phyloP scores from a whole-genome alignment of 2,113 vertebrate species.

The Cynocephalus volans region DNA sequence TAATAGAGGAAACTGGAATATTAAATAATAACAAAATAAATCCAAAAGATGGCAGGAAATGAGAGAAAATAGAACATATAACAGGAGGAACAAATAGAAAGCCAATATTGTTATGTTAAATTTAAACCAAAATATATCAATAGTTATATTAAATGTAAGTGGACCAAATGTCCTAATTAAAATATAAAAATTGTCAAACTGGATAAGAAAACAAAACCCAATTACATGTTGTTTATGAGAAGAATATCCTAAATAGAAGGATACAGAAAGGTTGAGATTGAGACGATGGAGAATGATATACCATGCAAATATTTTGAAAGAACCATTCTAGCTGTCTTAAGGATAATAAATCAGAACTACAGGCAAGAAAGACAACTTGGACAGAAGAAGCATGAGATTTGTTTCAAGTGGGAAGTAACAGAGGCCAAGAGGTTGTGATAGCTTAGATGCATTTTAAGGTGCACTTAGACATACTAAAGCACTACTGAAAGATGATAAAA shows the following conservation, averaged over 20 bases:
- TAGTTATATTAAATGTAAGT: slow-evolving; percentile 40
- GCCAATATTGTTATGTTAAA: background rate
- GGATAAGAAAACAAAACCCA: background rate
- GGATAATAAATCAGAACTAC: background rate
- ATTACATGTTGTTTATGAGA: background rate
- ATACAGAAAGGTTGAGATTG: background rate
- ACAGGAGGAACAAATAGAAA: background rate
- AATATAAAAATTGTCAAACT: background rate
- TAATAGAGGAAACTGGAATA: background rate
- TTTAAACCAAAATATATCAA: background rate
- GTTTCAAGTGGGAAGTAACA: background rate
- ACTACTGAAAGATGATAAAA: background rate
- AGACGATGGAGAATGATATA: background rate
- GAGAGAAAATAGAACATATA: background rate
- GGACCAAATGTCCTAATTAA: slow-evolving; percentile 38
- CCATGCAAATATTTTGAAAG: background rate
- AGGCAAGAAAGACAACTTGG: background rate
- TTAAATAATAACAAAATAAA: slow-evolving; percentile 2
- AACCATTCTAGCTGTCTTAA: background rate
- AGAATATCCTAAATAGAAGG: background rate
- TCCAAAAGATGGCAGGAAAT: background rate
- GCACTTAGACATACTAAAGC: background rate
- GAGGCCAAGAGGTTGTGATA: background rate
- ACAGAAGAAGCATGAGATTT: background rate
- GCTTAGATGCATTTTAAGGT: background rate